Evolutionary conservation across 2,888 invertebrate genomes (phyloP), one percentile per base, ranked within the genome.

Genomic region (Choristoneura rosaceana): DNA sequence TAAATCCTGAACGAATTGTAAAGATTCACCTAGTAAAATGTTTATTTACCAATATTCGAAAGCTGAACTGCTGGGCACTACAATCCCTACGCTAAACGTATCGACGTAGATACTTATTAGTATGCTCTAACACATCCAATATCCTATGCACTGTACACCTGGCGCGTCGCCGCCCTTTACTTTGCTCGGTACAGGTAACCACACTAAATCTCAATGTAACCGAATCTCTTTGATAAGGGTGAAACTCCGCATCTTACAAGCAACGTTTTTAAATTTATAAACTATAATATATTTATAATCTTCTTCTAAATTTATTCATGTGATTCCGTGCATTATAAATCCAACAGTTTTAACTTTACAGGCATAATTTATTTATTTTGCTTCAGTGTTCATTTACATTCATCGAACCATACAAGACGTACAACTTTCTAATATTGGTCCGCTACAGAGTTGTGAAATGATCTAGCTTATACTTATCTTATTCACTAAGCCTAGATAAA

Each of bases 391-490:
- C 38, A 66, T 15, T 47, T 47, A 69, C 79, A 77, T 78, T 82
- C 76, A 81, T 79, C 82, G 84, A 90, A 88, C 89, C 90, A 82
- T 86, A 84, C 84, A 86, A 90, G 90, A 90, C 85, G 93, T 90
- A 92, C 93, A 93, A 93, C 93, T 94, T 94, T 94, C 93, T 94
- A 93, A 94, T 93, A 93, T 94, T 94, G 94, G 94, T 94, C 94
- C 94, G 87, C 94, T 93, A 93, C 92, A 87, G 87, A 91, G 90
- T 93, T 90, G 90, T 90, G 92, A 92, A 92, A 88, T 90, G 91
- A 89, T 83, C 92, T 93, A 93, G 86, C 91, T 91, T 91, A 91
- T 79, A 74, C 80, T 87, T 87, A 85, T 82, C 85, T 87, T 87
- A 88, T 75, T 52, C 76, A 74, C 88, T 93, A 92, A 90, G 83